phyloP scores from a whole-genome alignment of 2,113 vertebrate species.

The Podocnemis expansa region DNA sequence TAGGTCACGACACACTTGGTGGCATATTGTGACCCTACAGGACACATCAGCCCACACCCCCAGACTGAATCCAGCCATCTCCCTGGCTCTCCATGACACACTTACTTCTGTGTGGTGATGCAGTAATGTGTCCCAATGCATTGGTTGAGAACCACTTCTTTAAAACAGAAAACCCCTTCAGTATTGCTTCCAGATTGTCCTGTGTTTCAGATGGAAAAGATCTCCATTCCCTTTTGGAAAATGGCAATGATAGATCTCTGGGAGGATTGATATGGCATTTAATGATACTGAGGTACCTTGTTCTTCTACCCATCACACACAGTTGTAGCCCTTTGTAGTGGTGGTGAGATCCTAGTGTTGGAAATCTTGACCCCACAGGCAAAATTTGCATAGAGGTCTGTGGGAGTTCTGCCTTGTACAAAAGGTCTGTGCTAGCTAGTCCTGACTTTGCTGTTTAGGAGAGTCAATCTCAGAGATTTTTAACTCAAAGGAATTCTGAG shows the following conservation, averaged over 20 bases:
- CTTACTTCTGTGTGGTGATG: no score
- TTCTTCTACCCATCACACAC: slow-evolving; percentile 51
- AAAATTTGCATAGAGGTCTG: neutral
- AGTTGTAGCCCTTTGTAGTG: slow-evolving; percentile 43
- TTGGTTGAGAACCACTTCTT: no score
- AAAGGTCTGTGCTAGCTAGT: neutral
- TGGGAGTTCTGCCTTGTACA: neutral
- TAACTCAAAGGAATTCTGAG: neutral
- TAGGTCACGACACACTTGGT: no score
- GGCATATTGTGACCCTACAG: no score
- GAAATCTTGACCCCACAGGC: neutral
- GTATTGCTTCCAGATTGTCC: slow-evolving; percentile 56
- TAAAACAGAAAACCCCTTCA: slow-evolving; percentile 64
- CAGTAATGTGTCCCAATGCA: no score
- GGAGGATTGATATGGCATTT: slow-evolving; percentile 60
- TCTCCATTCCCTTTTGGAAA: slow-evolving; percentile 55
- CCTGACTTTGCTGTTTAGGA: no score
- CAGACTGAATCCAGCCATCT: no score
- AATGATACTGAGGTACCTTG: slow-evolving; percentile 74
- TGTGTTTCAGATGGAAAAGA: neutral
- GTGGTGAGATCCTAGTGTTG: fast-evolving
- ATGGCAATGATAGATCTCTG: slow-evolving; percentile 74
- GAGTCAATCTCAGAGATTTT: neutral
- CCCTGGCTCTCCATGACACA: no score
- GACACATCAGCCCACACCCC: no score